A percentile compares a stretch with the other conserved stretches of the same genome.
Conservation (phyloP, 2,797 vertebrate genomes). For the Gobionotothen gibberifrons region DNA sequence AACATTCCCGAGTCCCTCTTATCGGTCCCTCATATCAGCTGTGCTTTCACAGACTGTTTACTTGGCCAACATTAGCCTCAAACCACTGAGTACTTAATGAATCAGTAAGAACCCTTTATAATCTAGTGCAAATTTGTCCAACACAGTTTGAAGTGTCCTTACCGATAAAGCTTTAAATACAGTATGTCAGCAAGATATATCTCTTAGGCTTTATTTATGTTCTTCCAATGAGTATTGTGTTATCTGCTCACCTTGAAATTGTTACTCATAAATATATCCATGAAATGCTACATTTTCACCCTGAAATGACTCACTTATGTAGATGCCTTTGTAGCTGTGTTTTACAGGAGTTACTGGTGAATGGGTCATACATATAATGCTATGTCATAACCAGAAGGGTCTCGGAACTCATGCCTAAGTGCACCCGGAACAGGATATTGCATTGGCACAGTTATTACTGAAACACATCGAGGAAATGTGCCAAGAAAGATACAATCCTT, state of each 20-base stretch:
- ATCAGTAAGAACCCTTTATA: conserved; percentile 17
- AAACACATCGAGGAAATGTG: not conserved
- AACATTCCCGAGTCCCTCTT: conserved; percentile 38
- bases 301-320: not conserved
- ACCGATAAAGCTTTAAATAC: not conserved
- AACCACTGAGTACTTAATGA: conserved; percentile 17
- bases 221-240: not conserved
- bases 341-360: not conserved
- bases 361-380: not conserved
- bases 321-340: not conserved
- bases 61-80: conserved; percentile 4
- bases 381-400: not conserved
- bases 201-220: not conserved
- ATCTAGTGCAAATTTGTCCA: conserved; percentile 42
- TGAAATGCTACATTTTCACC: not conserved
- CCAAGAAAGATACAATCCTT: not conserved
- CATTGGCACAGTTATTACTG: no score
- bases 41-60: conserved; percentile 43
- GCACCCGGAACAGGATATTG: not conserved
- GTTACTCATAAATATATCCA: no score
- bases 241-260: not conserved
- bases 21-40: conserved; percentile 51
- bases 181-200: not conserved
- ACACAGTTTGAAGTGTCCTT: conserved; percentile 5
- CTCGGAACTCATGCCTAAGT: not conserved